These are phyloP conservation scores for Coelogynopora nodosa DNA, from an alignment of 2,888 invertebrate genomes.

Conservation along the genomic window DNA sequence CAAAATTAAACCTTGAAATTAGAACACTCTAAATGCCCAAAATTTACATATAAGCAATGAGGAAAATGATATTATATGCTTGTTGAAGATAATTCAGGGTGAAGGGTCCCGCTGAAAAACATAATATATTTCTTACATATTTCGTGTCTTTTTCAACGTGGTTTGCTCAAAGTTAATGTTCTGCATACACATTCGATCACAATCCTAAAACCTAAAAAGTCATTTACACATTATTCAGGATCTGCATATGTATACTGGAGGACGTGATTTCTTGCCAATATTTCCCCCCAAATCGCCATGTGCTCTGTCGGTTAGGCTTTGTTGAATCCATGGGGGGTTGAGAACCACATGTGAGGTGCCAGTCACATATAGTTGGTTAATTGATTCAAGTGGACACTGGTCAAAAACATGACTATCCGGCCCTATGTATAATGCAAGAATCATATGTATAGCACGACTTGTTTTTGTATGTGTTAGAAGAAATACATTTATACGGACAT, in stretches of 20 bases:
- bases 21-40: too few species aligned
- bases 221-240: too few species aligned
- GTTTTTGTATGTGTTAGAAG: not conserved
- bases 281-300: not conserved
- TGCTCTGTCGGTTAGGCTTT: not conserved
- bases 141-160: too few species aligned
- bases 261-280: not conserved
- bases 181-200: too few species aligned
- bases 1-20: too few species aligned
- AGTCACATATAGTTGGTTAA: not conserved
- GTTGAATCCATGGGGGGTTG: not conserved
- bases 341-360: not conserved
- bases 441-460: not conserved
- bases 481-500: not conserved
- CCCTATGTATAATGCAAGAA: not conserved
- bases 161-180: not conserved
- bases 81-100: not conserved
- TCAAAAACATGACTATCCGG: not conserved
- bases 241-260: not conserved
- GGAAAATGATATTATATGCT: not conserved
- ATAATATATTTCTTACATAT: not conserved
- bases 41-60: not conserved
- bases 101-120: slow-evolving; percentile 23
- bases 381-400: slow-evolving; percentile 10
- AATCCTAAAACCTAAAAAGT: too few species aligned